A percentile compares a stretch with the other conserved stretches of the same genome.
phyloP scores from a whole-genome alignment of 1,140 invertebrate genomes.

The Yoshiicerus persimilis region DNA sequence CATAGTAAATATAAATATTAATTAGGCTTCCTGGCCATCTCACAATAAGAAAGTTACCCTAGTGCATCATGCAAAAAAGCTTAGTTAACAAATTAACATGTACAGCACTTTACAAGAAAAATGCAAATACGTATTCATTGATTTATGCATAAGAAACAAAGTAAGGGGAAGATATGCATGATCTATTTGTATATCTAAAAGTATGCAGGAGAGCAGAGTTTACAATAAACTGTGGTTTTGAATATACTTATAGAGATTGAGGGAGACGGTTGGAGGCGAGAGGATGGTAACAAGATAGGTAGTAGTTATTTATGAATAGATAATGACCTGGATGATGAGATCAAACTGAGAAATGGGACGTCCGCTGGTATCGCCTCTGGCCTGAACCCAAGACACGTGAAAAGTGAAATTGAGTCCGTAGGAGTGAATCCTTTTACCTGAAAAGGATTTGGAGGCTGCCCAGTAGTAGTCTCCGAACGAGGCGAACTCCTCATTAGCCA shows the following conservation, averaged over 20 bases:
- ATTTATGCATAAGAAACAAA: not conserved
- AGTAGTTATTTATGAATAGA: not conserved
- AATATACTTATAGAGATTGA: no score
- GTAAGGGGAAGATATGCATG: not conserved
- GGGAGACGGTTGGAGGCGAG: no score
- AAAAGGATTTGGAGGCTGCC: constrained; percentile 58
- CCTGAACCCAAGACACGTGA: constrained; percentile 77
- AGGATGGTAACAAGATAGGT: not conserved
- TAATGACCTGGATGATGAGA: constrained; percentile 75
- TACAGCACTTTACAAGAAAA: no score
- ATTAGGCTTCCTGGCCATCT: constrained; percentile 50
- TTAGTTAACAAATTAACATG: no score
- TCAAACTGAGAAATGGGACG: constrained; percentile 80
- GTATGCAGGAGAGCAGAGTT: no score
- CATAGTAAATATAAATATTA: constrained; percentile 44
- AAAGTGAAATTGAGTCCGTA: constrained; percentile 83
- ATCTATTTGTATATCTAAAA: not conserved
- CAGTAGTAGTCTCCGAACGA: constrained; percentile 66
- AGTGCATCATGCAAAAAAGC: no score
- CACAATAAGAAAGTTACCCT: no score
- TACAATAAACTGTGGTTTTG: no score
- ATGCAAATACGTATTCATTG: not conserved
- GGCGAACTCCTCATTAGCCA: constrained; percentile 50
- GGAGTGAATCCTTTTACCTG: constrained; percentile 72
- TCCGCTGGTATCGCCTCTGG: constrained; percentile 84